Conservation (phyloP, 2,113 vertebrate genomes). For the Lophotis ruficrista region DNA sequence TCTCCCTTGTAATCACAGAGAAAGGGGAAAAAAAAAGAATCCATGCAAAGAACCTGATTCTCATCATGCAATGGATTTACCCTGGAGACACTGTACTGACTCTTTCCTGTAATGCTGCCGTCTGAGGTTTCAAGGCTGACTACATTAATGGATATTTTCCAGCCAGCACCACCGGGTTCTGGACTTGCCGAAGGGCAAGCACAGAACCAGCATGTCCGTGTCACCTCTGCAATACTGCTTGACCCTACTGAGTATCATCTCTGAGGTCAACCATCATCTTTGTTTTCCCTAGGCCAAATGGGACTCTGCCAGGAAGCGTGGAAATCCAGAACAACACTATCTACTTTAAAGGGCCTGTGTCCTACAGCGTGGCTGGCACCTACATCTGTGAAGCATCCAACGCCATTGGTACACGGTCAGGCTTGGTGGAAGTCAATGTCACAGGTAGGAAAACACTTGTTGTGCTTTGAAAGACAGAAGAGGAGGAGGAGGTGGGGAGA, state of each 20-base stretch:
- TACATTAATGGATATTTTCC: not conserved
- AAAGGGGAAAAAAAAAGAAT: not conserved
- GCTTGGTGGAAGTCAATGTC: conserved; percentile 94
- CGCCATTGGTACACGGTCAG: conserved; percentile 90
- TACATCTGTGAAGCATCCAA: conserved; percentile 96
- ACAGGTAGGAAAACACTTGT: conserved; percentile 84
- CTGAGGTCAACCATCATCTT: not conserved
- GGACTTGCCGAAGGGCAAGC: not conserved
- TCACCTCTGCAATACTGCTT: not conserved
- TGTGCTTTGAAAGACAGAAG: not conserved
- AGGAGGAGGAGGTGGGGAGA: not conserved
- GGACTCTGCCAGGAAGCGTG: conserved; percentile 89
- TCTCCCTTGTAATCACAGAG: not conserved
- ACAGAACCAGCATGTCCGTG: not conserved
- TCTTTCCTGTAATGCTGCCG: not conserved
- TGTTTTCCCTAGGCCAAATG: conserved; percentile 83
- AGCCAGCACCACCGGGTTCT: not conserved
- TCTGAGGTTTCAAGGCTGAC: not conserved
- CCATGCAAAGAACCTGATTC: not conserved
- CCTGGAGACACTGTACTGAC: not conserved
- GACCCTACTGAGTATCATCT: not conserved
- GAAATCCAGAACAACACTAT: conserved; percentile 95
- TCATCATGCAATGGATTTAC: not conserved
- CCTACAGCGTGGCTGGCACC: conserved; percentile 87
- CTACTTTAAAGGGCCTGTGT: conserved; percentile 90